Evolutionary conservation across 1,140 invertebrate genomes (phyloP), one percentile per base, ranked within the genome.

Genomic region (Tetraneura akinire): DNA sequence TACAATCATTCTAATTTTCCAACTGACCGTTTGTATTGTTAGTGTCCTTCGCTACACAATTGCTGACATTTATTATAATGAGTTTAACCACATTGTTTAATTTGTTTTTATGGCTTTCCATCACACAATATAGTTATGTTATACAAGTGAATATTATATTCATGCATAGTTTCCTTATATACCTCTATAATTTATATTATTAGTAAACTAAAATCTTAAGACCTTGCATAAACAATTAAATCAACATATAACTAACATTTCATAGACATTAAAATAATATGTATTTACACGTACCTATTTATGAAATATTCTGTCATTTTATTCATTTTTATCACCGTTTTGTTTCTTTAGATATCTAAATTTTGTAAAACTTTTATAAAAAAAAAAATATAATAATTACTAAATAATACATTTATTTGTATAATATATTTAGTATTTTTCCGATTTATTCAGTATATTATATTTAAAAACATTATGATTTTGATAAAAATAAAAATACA

Each of bases 61-160:
- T 78, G 74, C 74, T 78, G 55, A 78, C 74, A 78, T 71, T n/a
- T 71, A 71, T 78, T 62, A 60, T 78, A 78, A 78, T 78, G 74
- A 78, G 53, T 78, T 78, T 60, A 78, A 55, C 55, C 74, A 78
- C 53, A 55, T 76, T 55, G 29, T 76, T 76, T 76, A 76, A 76
- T 76, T 55, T 76, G 51, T 76, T 76, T 76, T 76, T 76, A 76
- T 76, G 37, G 71, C 32, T 76, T 76, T 76, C 53, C 32, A 76
- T 57, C 32, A 42, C 68, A 71, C 64, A 68, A 5, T 26, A 42
- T 47, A 47, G 8, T 23, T 37, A n/a, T 26, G 66, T 70, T 47
- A 16, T 45, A 70, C 32, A 13, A 37, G 32, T 66, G 62, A 42
- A 47, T 70, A 49, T 71, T 51, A 26, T 68, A 68, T 51, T 45